Percentiles rank a stretch among this genome's conserved stretches.
Conservation (phyloP, 2,888 invertebrate genomes). For the Cephonodes hylas region DNA sequence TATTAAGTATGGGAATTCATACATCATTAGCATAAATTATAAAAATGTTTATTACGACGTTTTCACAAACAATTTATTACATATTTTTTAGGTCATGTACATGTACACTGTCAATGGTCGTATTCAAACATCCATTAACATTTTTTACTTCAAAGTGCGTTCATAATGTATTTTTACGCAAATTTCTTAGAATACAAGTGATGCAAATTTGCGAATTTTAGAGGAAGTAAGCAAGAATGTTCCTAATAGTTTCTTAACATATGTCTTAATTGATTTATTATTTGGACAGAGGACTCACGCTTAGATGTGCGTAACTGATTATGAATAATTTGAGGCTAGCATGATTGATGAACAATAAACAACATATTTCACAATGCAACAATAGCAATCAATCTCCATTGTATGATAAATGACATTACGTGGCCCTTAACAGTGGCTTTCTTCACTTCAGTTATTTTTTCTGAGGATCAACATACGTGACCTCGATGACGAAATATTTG, state of each 20-base stretch:
- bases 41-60: too few relatives aligned
- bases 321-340: background rate
- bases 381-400: slow-evolving; percentile 32
- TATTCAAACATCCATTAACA: background rate
- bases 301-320: background rate
- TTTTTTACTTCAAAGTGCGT: background rate
- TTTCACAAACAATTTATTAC: background rate
- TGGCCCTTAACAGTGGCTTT: slow-evolving; percentile 20
- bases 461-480: slow-evolving; percentile 18
- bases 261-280: background rate
- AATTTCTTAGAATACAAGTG: background rate
- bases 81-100: background rate
- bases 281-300: background rate
- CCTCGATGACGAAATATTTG: slow-evolving; percentile 25
- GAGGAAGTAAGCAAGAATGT: background rate
- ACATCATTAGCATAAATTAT: too few relatives aligned
- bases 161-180: background rate
- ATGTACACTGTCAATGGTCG: background rate
- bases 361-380: slow-evolving; percentile 20
- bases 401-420: slow-evolving; percentile 35
- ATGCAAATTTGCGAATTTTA: background rate
- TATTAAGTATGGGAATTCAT: too few relatives aligned
- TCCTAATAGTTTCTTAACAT: background rate
- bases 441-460: background rate
- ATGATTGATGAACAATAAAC: slow-evolving; percentile 28